phyloP scores from a whole-genome alignment of 2,113 vertebrate genomes.

The Cryptoleucopteryx plumbea region DNA sequence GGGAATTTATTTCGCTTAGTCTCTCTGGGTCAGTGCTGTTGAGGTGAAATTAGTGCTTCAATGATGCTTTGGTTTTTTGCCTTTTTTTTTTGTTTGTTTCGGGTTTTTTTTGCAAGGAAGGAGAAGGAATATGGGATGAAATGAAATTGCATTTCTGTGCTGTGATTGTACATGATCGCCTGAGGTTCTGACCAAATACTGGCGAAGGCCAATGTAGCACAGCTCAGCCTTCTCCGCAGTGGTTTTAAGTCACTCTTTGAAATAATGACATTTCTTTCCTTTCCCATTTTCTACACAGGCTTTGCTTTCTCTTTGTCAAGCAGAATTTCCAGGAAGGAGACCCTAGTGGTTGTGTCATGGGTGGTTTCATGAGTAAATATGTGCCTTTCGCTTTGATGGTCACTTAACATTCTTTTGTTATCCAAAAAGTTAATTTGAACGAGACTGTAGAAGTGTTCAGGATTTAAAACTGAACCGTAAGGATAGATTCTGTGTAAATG shows the following conservation, averaged over 20 bases:
- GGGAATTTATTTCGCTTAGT: neutral
- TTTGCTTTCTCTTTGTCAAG: constrained; percentile 33
- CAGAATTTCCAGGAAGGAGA: neutral
- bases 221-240: neutral
- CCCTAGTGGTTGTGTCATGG: neutral
- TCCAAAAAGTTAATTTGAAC: constrained; percentile 9
- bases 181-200: neutral
- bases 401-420: constrained; percentile 4
- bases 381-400: neutral
- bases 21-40: neutral
- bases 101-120: neutral
- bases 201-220: neutral
- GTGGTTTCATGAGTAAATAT: neutral
- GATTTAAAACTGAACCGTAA: neutral
- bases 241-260: neutral
- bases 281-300: neutral
- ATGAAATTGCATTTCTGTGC: neutral
- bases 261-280: neutral
- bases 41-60: neutral
- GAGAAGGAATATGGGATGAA: neutral
- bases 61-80: neutral
- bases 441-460: neutral
- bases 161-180: neutral
- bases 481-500: neutral
- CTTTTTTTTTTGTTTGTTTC: neutral